Percentiles rank a stretch among this genome's conserved stretches.
Conservation (phyloP, 1,140 invertebrate species). For the Sitodiplosis mosellana region DNA sequence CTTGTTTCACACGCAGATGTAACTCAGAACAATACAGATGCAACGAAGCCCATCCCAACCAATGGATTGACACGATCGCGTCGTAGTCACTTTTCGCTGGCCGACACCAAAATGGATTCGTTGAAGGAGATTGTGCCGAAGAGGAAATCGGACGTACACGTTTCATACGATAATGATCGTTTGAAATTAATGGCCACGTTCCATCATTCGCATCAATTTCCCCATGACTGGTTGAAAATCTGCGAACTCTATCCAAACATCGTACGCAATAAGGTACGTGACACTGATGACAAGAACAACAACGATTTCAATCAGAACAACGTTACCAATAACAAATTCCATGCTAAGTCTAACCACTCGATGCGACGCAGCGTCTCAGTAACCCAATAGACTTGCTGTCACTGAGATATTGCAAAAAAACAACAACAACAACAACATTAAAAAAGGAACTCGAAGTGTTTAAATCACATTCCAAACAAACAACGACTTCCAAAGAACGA, state of each 20-base stretch:
- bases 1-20: no score
- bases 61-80: constrained; percentile 20
- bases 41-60: constrained; percentile 8
- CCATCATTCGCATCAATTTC: constrained; percentile 19
- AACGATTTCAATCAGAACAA: background rate
- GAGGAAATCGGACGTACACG: constrained; percentile 7
- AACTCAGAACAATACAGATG: background rate
- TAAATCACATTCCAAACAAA: no score
- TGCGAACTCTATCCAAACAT: constrained; percentile 17
- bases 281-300: background rate
- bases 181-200: constrained; percentile 21
- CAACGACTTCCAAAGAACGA: no score
- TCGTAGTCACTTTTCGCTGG: constrained; percentile 24
- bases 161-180: constrained; percentile 21
- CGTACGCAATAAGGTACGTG: constrained; percentile 23
- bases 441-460: no score
- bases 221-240: constrained; percentile 19
- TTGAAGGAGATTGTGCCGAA: background rate
- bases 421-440: no score
- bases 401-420: no score
- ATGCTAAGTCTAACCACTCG: no score
- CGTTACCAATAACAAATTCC: no score
- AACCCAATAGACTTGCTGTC: no score
- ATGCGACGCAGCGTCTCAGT: no score
- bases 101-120: constrained; percentile 22